phyloP scores from a whole-genome alignment of 2,113 vertebrate genomes.

The Paramormyrops kingsleyae region DNA sequence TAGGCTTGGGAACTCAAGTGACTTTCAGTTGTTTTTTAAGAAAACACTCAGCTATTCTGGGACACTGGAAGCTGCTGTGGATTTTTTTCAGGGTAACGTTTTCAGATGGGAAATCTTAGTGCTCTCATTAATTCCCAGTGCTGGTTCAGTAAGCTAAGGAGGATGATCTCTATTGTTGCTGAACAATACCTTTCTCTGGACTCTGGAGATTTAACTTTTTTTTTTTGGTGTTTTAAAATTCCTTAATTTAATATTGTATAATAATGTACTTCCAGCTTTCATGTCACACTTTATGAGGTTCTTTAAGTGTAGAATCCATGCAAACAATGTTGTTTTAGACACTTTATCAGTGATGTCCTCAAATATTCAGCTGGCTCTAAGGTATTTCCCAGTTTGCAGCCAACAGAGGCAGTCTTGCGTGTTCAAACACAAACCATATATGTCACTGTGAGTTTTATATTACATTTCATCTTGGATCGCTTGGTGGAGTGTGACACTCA shows the following conservation, averaged over 20 bases:
- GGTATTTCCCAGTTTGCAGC: background rate
- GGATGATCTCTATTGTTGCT: constrained; percentile 39
- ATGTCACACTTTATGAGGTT: background rate
- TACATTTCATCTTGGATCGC: background rate
- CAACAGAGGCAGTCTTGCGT: background rate
- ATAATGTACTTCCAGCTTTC: background rate
- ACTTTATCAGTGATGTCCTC: background rate
- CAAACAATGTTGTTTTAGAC: background rate
- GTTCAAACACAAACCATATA: background rate
- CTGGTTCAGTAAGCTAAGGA: constrained; percentile 35
- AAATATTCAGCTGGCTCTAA: background rate
- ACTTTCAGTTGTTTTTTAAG: background rate
- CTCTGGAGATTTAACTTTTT: background rate
- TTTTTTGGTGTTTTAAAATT: background rate
- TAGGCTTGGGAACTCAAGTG: background rate
- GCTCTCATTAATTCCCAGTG: constrained; percentile 43
- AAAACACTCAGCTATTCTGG: background rate
- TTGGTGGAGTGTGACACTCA: background rate
- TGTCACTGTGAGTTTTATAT: background rate
- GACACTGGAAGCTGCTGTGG: background rate
- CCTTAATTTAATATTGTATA: constrained; percentile 10
- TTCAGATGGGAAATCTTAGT: constrained; percentile 27
- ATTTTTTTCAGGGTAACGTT: constrained; percentile 5
- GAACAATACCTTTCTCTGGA: constrained; percentile 39
- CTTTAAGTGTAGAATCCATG: background rate